phyloP scores from a whole-genome alignment of 2,888 invertebrate genomes.

The Iselma pallidipennis region DNA sequence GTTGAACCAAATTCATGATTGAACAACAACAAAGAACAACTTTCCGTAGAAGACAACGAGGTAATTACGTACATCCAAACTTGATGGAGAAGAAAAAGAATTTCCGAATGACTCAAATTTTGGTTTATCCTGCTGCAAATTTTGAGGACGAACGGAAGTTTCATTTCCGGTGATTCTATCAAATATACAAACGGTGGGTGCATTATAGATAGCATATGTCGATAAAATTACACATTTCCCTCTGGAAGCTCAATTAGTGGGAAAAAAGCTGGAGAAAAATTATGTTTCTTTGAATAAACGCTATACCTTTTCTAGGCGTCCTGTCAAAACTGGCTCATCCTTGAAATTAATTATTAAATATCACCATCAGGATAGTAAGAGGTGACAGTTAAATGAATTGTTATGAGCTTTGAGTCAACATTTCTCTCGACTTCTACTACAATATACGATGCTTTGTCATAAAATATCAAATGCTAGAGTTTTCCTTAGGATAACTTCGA shows the following conservation, averaged over 20 bases:
- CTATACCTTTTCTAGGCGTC: too few species aligned
- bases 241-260: background rate
- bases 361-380: background rate
- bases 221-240: background rate
- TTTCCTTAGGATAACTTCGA: background rate
- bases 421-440: background rate
- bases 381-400: constrained; percentile 2
- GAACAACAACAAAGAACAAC: too few species aligned
- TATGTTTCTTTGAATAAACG: too few species aligned
- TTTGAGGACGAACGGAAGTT: background rate
- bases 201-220: too few species aligned
- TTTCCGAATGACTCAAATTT: too few species aligned
- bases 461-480: background rate
- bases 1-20: too few species aligned
- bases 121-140: background rate
- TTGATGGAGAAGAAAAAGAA: too few species aligned
- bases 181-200: too few species aligned
- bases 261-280: too few species aligned
- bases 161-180: background rate
- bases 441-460: background rate
- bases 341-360: background rate
- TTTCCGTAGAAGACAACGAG: too few species aligned
- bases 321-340: background rate
- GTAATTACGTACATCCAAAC: too few species aligned
- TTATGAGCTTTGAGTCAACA: background rate